Percentiles rank a stretch among this genome's conserved stretches.
Conservation (phyloP, 2,888 invertebrate species). For the Augochlorella aurata region DNA sequence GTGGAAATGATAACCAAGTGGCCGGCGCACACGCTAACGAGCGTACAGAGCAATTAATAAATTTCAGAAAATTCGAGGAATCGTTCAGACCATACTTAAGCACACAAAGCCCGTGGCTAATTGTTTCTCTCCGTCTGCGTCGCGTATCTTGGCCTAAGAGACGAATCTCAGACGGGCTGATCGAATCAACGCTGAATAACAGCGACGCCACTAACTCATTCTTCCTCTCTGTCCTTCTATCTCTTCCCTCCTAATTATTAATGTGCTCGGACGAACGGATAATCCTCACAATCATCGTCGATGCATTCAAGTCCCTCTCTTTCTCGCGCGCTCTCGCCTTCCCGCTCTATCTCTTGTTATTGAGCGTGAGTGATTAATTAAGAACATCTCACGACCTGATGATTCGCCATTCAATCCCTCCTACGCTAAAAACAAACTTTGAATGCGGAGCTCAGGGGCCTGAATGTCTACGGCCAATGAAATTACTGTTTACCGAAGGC, state of each 20-base stretch:
- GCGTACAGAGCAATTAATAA: not conserved
- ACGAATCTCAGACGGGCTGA: conserved; percentile 67
- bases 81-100: no score
- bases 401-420: conserved; percentile 58
- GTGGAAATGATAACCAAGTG: not conserved
- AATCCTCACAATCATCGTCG: conserved; percentile 74
- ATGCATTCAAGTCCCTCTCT: conserved; percentile 59
- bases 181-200: conserved; percentile 71
- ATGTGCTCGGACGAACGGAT: conserved; percentile 70
- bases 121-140: conserved; percentile 57
- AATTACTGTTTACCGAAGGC: conserved; percentile 21
- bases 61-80: not conserved
- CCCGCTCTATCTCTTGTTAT: conserved; percentile 67
- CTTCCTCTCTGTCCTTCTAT: conserved; percentile 34
- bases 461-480: not conserved
- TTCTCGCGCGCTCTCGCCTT: not conserved
- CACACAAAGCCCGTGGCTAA: conserved; percentile 36
- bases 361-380: conserved; percentile 75
- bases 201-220: conserved; percentile 63
- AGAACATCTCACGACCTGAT: conserved; percentile 70
- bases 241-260: conserved; percentile 70
- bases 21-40: not conserved
- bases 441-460: conserved; percentile 26
- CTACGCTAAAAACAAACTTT: conserved; percentile 63
- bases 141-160: conserved; percentile 49